Percentiles rank a stretch among this genome's conserved stretches.
Conservation (phyloP, 2,113 vertebrate genomes). For the Semicossyphus pulcher region DNA sequence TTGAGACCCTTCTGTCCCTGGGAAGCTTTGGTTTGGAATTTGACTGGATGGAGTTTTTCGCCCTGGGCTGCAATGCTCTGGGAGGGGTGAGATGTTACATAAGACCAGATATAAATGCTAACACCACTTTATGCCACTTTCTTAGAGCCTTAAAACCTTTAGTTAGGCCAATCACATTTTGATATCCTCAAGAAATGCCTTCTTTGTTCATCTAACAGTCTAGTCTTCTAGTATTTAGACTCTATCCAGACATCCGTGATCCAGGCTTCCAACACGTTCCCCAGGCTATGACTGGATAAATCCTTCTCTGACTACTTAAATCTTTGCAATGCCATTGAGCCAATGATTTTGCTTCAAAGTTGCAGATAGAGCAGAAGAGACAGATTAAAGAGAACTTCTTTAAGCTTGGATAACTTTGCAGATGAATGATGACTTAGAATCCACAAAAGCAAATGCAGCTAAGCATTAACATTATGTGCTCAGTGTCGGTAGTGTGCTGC, state of each 20-base stretch:
- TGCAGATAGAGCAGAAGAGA: constrained; percentile 14
- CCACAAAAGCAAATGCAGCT: constrained; percentile 13
- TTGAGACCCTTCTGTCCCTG: constrained; percentile 82
- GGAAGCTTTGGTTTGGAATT: constrained; percentile 78
- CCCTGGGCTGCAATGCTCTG: constrained; percentile 88
- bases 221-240: constrained; percentile 3
- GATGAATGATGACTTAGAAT: constrained; percentile 31
- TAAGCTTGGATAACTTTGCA: constrained; percentile 20
- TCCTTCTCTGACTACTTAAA: constrained; percentile 22
- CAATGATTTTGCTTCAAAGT: constrained; percentile 16
- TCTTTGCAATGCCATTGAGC: constrained; percentile 22
- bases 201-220: constrained; percentile 18
- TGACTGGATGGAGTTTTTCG: constrained; percentile 90
- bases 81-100: constrained; percentile 82
- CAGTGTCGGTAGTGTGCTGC: constrained; percentile 13
- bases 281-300: constrained; percentile 23
- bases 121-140: constrained; percentile 30
- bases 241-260: constrained; percentile 23
- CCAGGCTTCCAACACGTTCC: constrained; percentile 18
- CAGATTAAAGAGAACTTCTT: constrained; percentile 41
- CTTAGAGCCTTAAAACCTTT: constrained; percentile 13
- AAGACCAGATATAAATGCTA: constrained; percentile 39
- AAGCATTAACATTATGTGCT: constrained; percentile 28
- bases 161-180: constrained; percentile 23
- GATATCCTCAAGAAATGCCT: not conserved